Conservation (phyloP, 1,140 invertebrate genomes). For the Lordiphosa mommai region DNA sequence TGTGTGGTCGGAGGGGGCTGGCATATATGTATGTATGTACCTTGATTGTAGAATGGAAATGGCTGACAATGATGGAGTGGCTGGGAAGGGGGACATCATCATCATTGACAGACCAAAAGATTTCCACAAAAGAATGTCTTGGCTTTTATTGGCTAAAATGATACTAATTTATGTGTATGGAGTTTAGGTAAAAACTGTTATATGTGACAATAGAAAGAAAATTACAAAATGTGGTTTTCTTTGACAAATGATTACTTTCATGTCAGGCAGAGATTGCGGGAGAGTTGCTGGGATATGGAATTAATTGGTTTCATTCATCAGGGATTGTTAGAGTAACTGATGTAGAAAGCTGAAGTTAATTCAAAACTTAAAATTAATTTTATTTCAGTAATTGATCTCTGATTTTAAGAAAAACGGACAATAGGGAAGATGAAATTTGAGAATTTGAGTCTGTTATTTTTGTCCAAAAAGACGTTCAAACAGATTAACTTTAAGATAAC, state of each 20-base stretch:
- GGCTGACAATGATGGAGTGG: neutral
- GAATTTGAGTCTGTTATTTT: too few species aligned
- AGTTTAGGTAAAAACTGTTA: neutral
- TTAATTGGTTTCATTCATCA: neutral
- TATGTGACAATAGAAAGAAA: neutral
- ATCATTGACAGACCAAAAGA: constrained; percentile 16
- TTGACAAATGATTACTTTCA: neutral
- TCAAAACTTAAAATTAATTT: too few species aligned
- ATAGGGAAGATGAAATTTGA: too few species aligned
- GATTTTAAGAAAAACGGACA: too few species aligned
- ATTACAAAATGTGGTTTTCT: constrained; percentile 4
- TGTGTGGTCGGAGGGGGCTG: constrained; percentile 3
- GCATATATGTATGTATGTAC: neutral
- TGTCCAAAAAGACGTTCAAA: too few species aligned
- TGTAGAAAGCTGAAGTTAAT: too few species aligned
- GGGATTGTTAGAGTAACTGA: neutral
- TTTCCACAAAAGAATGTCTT: constrained; percentile 24
- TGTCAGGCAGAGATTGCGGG: neutral
- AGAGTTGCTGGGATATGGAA: neutral
- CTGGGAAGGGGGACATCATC: neutral
- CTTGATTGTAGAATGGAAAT: constrained; percentile 1
- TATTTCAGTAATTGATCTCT: too few species aligned
- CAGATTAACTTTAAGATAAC: too few species aligned
- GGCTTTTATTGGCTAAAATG: constrained; percentile 18
- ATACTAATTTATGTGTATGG: constrained; percentile 37